These are phyloP conservation scores for Habrosyne pyritoides DNA, from an alignment of 2,888 invertebrate genomes.

Conservation along the genomic window DNA sequence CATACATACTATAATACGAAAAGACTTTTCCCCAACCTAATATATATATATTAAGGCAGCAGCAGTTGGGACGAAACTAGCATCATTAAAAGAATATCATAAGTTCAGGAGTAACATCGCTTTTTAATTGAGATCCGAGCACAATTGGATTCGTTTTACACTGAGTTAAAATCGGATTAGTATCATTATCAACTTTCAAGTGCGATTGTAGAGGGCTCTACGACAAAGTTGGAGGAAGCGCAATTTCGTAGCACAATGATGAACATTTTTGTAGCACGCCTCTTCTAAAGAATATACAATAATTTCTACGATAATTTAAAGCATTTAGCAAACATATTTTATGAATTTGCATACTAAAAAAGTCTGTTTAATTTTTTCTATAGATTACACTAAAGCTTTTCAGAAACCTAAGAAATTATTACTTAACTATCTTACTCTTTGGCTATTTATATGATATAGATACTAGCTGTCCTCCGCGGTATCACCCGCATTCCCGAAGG, in stretches of 20 bases:
- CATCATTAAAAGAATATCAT: constrained; percentile 29
- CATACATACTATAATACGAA: too few relatives aligned
- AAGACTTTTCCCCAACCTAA: too few relatives aligned
- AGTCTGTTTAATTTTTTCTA: too few relatives aligned
- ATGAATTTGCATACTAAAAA: too few relatives aligned
- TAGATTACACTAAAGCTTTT: too few relatives aligned
- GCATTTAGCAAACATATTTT: not conserved
- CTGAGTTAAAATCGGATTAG: constrained; percentile 64
- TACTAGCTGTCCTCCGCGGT: too few relatives aligned
- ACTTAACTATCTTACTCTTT: too few relatives aligned
- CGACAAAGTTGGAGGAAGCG: constrained; percentile 8
- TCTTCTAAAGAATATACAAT: not conserved
- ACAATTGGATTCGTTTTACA: constrained; percentile 64
- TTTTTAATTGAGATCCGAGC: constrained; percentile 62
- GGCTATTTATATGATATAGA: too few relatives aligned
- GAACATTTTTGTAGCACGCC: not conserved
- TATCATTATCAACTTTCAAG: constrained; percentile 54
- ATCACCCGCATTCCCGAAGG: too few relatives aligned
- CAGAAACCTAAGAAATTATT: too few relatives aligned
- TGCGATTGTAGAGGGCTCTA: constrained; percentile 21
- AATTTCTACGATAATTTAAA: not conserved
- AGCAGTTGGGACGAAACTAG: constrained; percentile 13
- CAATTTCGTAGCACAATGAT: constrained; percentile 4
- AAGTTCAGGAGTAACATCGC: constrained; percentile 32
- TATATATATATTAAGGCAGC: not conserved